Percentiles rank a stretch among this genome's conserved stretches.
Conservation (phyloP, 2,797 vertebrate species). For the Spheniscus humboldti region DNA sequence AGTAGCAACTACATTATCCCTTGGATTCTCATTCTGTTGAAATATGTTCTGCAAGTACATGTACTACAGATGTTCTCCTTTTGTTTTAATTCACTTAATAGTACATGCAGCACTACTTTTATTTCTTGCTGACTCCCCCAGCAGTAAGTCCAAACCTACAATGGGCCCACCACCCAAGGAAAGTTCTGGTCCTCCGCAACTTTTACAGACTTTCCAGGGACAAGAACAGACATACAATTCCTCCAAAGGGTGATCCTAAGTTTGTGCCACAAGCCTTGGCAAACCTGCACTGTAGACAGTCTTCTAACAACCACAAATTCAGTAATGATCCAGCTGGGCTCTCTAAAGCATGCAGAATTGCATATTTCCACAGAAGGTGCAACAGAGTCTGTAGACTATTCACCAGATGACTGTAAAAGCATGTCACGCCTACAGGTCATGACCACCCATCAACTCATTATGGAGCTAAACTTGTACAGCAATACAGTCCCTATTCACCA, state of each 20-base stretch:
- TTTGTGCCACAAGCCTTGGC: not conserved
- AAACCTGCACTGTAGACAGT: not conserved
- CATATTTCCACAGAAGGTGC: not conserved
- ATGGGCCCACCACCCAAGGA: rapidly evolving
- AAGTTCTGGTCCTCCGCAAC: not conserved
- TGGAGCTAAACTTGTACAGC: not conserved
- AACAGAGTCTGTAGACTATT: not conserved
- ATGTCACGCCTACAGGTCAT: not conserved
- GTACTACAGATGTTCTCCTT: not conserved
- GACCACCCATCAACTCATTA: not conserved
- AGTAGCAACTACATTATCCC: not conserved
- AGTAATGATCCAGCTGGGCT: not conserved
- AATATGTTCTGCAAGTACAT: not conserved
- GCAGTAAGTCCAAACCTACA: not conserved
- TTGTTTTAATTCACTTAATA: not conserved
- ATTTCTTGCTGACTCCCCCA: not conserved
- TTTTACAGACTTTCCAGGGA: not conserved
- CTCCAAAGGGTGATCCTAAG: not conserved
- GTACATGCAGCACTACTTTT: not conserved
- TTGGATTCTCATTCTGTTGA: not conserved
- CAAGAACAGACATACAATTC: not conserved
- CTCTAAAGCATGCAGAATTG: not conserved
- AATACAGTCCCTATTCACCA: not conserved
- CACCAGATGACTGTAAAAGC: not conserved
- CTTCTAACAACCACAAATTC: not conserved